phyloP scores from a whole-genome alignment of 2,113 vertebrate species.

The Prunella himalayana region DNA sequence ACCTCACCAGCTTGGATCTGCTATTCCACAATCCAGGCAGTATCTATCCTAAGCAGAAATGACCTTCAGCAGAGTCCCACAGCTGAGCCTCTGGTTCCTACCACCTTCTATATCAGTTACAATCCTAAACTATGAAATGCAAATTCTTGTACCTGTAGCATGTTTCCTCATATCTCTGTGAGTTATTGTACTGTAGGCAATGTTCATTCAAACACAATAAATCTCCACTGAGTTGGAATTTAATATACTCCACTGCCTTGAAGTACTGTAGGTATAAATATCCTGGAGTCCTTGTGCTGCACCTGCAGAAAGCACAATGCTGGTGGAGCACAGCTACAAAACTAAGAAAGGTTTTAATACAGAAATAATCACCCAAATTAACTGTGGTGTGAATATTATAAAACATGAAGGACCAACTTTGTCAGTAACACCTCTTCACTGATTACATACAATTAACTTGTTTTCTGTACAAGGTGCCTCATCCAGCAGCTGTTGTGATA shows the following conservation, averaged over 20 bases:
- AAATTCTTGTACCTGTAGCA: background rate
- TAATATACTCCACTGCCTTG: background rate
- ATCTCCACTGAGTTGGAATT: slow-evolving; percentile 33
- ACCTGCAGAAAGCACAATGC: background rate
- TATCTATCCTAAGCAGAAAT: background rate
- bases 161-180: slow-evolving; percentile 16
- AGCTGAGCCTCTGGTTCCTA: background rate
- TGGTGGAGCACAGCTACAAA: background rate
- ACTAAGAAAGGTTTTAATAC: background rate
- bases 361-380: background rate
- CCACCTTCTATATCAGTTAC: background rate
- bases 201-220: slow-evolving; percentile 29
- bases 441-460: background rate
- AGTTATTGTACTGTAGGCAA: slow-evolving; percentile 15
- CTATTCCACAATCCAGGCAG: background rate
- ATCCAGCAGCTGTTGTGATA: background rate
- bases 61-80: background rate
- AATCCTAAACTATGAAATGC: background rate
- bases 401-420: background rate
- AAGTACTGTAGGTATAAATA: background rate
- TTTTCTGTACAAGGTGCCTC: background rate
- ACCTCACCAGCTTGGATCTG: background rate
- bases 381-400: background rate
- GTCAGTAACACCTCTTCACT: background rate
- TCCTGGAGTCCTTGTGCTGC: background rate